A percentile compares a stretch with the other conserved stretches of the same genome.
phyloP scores from a whole-genome alignment of 2,797 vertebrate genomes.

The Phalloptychus januarius region DNA sequence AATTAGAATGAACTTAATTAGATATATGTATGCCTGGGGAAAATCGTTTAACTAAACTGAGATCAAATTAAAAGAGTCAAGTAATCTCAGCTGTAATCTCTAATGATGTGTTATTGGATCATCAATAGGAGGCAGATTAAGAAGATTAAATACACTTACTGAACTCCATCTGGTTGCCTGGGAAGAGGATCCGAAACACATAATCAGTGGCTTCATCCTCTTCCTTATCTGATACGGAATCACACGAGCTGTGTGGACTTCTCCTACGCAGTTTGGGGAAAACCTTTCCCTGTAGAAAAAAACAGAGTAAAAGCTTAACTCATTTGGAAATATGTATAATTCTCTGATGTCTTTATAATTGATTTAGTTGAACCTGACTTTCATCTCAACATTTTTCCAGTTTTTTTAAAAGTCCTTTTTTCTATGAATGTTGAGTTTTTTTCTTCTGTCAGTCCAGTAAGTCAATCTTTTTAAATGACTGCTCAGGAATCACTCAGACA shows the following conservation, averaged over 20 bases:
- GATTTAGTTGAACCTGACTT: neutral
- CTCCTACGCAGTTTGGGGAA: slow-evolving; percentile 93
- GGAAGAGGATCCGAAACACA: slow-evolving; percentile 96
- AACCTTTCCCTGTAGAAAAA: slow-evolving; percentile 90
- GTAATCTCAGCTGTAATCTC: slow-evolving; percentile 22
- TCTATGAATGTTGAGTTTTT: neutral
- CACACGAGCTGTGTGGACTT: slow-evolving; percentile 91
- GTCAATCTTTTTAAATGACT: neutral
- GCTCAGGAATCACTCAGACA: neutral
- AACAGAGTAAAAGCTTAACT: neutral
- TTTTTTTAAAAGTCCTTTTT: neutral
- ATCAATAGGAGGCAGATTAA: slow-evolving; percentile 21
- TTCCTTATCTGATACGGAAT: slow-evolving; percentile 94
- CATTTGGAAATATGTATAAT: neutral
- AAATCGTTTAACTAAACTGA: slow-evolving; percentile 29
- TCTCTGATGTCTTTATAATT: neutral
- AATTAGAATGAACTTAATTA: slow-evolving; percentile 24
- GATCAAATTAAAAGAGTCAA: slow-evolving; percentile 22
- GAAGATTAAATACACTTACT: slow-evolving; percentile 81
- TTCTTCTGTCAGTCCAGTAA: neutral
- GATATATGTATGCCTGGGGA: neutral
- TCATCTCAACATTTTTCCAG: neutral
- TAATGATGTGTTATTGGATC: slow-evolving; percentile 34
- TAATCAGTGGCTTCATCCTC: slow-evolving; percentile 97
- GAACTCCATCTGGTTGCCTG: slow-evolving; percentile 89